Conservation (phyloP, 1,140 invertebrate species). For the Holotrichia oblita region DNA sequence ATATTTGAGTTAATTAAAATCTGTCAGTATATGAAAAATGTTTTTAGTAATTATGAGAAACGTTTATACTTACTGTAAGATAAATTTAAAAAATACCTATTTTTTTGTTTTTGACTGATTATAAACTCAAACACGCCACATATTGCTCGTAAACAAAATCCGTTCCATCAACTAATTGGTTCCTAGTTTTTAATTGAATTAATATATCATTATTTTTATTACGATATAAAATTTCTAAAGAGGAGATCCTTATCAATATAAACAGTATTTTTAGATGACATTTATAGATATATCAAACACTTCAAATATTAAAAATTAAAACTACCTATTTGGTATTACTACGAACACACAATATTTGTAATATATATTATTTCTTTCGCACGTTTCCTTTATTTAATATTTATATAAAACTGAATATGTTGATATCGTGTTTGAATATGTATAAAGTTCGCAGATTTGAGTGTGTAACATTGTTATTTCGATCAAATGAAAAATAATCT, state of each 20-base stretch:
- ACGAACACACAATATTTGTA: background rate
- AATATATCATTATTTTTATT: constrained; percentile 10
- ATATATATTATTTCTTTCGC: background rate
- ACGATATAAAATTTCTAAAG: background rate
- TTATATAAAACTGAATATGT: background rate
- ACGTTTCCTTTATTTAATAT: background rate
- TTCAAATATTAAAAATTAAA: background rate
- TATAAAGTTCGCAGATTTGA: background rate
- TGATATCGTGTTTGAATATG: background rate
- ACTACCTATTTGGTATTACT: background rate
- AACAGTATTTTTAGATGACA: constrained; percentile 18
- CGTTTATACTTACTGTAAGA: too few species aligned
- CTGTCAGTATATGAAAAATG: too few species aligned
- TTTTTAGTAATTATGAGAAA: too few species aligned
- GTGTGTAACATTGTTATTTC: background rate
- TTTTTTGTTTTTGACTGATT: too few species aligned
- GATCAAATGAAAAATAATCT: background rate
- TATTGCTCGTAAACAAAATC: too few species aligned
- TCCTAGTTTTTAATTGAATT: background rate
- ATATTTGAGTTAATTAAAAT: too few species aligned
- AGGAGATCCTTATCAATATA: background rate
- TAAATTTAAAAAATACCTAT: too few species aligned
- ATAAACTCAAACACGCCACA: too few species aligned
- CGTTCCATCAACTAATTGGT: background rate
- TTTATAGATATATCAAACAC: background rate